A percentile compares a stretch with the other conserved stretches of the same genome.
Conservation (phyloP, 2,888 invertebrate genomes). For the Rosalia funebris region DNA sequence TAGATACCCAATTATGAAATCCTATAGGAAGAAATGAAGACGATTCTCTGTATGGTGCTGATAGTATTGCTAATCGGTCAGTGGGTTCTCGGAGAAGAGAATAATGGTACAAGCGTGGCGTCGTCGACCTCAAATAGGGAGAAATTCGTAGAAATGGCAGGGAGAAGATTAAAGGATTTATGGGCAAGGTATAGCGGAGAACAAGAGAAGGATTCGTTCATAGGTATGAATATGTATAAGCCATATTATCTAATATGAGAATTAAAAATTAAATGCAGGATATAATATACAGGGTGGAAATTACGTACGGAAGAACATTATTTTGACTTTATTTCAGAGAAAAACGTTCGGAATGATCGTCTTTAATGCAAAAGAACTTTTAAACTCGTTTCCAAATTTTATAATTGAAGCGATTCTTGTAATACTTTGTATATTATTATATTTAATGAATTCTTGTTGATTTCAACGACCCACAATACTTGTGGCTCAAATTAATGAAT, state of each 20-base stretch:
- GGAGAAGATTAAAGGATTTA: conserved; percentile 15
- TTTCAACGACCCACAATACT: too few species aligned
- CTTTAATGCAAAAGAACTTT: background rate
- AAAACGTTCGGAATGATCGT: background rate
- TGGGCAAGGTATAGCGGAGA: conserved; percentile 9
- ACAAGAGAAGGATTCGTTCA: conserved; percentile 10
- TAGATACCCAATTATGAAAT: conserved; percentile 12
- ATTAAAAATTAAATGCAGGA: too few species aligned
- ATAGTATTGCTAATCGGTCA: conserved; percentile 14
- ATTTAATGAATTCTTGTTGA: too few species aligned
- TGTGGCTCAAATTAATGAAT: too few species aligned
- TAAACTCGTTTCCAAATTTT: too few species aligned
- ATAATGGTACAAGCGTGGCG: conserved; percentile 4
- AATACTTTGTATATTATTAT: too few species aligned
- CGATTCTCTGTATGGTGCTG: conserved; percentile 13
- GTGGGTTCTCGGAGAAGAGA: conserved; percentile 18
- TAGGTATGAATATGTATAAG: conserved; percentile 2
- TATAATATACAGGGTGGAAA: too few species aligned
- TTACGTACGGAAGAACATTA: too few species aligned
- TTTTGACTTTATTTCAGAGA: too few species aligned
- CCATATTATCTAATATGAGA: background rate
- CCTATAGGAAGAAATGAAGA: conserved; percentile 29
- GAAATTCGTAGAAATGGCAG: conserved; percentile 11
- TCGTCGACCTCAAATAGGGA: conserved; percentile 5
- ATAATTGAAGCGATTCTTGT: too few species aligned